Percentiles rank a stretch among this genome's conserved stretches.
These are phyloP conservation scores for Hemibagrus guttatus DNA, from an alignment of 2,797 vertebrate genomes.

Conservation along the genomic window DNA sequence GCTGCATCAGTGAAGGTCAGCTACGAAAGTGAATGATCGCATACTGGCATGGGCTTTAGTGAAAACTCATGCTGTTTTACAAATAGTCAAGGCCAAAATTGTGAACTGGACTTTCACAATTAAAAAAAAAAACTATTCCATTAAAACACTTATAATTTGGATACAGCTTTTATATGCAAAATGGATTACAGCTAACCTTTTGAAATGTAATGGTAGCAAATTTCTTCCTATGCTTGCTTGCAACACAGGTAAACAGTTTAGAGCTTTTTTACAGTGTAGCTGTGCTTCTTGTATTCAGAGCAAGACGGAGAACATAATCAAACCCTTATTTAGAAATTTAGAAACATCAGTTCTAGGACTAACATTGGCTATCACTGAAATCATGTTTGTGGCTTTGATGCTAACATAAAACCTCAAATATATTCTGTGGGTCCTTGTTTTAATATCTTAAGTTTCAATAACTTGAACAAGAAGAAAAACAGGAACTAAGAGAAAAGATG, in stretches of 20 bases:
- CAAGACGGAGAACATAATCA: neutral
- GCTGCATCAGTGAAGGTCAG: conserved; percentile 11
- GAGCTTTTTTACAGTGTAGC: neutral
- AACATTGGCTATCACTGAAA: conserved; percentile 25
- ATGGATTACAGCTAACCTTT: neutral
- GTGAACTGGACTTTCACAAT: neutral
- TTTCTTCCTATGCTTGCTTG: neutral
- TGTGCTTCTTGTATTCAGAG: neutral
- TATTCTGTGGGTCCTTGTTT: conserved; percentile 15
- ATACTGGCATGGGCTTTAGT: neutral
- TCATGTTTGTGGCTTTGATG: conserved; percentile 24
- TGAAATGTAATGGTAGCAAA: neutral
- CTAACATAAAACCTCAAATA: conserved; percentile 9
- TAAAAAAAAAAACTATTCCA: too few species aligned
- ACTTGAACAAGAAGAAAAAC: conserved; percentile 25
- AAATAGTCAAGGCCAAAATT: neutral
- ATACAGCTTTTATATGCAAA: neutral
- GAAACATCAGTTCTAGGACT: neutral
- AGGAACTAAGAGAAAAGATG: conserved; percentile 28
- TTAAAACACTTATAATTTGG: neutral
- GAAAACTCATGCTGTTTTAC: neutral
- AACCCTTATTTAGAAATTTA: neutral
- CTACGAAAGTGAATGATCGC: neutral
- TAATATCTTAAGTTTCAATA: conserved; percentile 24
- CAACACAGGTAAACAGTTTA: neutral